Base-by-base conservation (phyloP, 2,888 invertebrate species). In the Rugalucina vietnamica region DNA sequence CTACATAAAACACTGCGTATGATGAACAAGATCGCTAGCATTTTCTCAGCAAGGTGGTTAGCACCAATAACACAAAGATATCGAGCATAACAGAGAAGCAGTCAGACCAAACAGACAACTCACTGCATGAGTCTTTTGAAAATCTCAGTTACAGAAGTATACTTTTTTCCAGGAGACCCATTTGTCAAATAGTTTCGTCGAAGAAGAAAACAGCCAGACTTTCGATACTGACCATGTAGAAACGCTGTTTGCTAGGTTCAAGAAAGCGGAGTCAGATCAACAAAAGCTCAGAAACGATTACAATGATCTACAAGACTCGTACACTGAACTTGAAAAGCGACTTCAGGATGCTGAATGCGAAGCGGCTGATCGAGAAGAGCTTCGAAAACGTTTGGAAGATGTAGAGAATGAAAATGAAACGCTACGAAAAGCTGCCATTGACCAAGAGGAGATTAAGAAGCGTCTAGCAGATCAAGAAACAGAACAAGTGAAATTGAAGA, bases 391-490 rank as follows among this genome's bases (percentile, higher is more conserved):
- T 39, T 54, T 84, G 4, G 37, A 57, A n/a, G 39, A 49, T 4
- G 70, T 49, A 10, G 84, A 84, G 39, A 57, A 50, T 2, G 73
- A 79, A 50, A 73, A 50, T 29, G n/a, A 27, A 18, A n/a, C 12
- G 36, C 37, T 77, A 39, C 36, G 29, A 18, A 50, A 60, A 12
- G 12, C 36, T 24, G 4, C 21, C 12, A 21, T 21, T 27, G 70
- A 70, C 34, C 32, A n/a, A 2, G 65, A 73, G 27, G 39, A 54
- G 37, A 39, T 79, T 37, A 37, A 39, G 29, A 73, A 73, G 43
- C 73, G 79, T 32, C 29, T 79, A 24, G 24, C 24, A 32, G 60
- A 73, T 18, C 74, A 79, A 36, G 79, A 79, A 43, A 14, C 39
- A 4, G 49, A 73, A n/a, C 79, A 79, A 37, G 49, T 5, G n/a